Base-by-base conservation (phyloP, 2,888 invertebrate genomes). In the Dinocampus coccinellae region DNA sequence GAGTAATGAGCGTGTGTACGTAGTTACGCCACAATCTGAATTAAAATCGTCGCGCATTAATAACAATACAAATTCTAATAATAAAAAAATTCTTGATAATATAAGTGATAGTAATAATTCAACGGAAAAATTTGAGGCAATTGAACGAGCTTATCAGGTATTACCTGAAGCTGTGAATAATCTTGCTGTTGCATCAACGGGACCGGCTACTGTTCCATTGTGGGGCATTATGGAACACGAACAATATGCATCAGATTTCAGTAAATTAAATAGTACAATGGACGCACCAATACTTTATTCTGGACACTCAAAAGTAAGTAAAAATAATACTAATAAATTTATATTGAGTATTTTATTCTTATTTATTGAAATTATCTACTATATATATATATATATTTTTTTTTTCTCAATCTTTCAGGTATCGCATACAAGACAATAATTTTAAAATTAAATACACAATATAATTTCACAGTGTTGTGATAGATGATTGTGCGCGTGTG, bases 1-100 rank as follows among this genome's bases (percentile, higher is more conserved):
- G 71, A 94, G 93, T 3, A 92, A 93, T 81, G 95, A 95, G 88
- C 93, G 93, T 83, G 91, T 95, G 0, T 95, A 95, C 79, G 93
- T 95, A 0, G 95, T 95, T 0, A 95, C 95, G 3, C 94, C 95
- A 0, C 92, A 93, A 81, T 90, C 93, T 20, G 70, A 68, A 11
- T 22, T 71, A 22, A 76, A 70, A 9, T 69, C 73, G 10, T 20
- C 53, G 9, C 64, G 53, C 29, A 61, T 67, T 61, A 69, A 36
- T 57, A 64, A 11, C n/a, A 73, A 16, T 20, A 22, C 83, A 80
- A 13, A 80, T 82, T 1, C 82, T 82, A 10, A 81, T 81, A 39
- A 83, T 57, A 53, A 84, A 83, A 76, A 80, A 24, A 69, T 47
- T 13, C 29, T 69, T 1, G 69, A 16, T 88, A 88, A 78, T 63